Conservation (phyloP, 2,888 invertebrate genomes). For the Kuschelorhynchus macadamiae region DNA sequence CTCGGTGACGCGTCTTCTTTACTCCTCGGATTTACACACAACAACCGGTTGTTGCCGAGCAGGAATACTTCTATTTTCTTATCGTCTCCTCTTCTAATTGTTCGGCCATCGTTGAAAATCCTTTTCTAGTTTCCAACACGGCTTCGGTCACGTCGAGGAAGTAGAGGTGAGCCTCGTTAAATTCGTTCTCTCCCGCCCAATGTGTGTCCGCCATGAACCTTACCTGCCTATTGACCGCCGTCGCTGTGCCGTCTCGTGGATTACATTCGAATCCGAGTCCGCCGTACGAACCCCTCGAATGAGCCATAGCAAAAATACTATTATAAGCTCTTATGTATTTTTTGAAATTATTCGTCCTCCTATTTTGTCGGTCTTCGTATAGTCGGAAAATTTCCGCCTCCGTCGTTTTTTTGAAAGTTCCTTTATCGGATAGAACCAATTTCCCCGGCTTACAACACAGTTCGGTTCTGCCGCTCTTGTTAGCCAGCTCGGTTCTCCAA, state of each 20-base stretch:
- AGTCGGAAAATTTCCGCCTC: not conserved
- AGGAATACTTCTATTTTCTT: not conserved
- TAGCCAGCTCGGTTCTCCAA: not conserved
- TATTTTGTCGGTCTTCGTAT: not conserved
- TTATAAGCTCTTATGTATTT: not conserved
- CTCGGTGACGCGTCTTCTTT: not conserved
- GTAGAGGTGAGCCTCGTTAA: constrained; percentile 24
- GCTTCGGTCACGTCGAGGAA: constrained; percentile 15
- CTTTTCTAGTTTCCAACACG: not conserved
- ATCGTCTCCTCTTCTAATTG: not conserved
- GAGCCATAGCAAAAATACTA: constrained; percentile 5
- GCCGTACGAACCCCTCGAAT: not conserved
- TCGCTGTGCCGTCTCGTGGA: too few species aligned
- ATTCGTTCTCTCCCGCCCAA: not conserved
- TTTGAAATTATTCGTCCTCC: not conserved
- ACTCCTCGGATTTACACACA: not conserved
- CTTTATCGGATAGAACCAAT: not conserved
- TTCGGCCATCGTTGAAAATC: constrained; percentile 3
- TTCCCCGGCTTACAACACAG: not conserved
- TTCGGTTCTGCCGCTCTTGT: not conserved
- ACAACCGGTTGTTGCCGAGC: not conserved
- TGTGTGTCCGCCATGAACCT: constrained; percentile 14
- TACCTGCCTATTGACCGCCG: not conserved
- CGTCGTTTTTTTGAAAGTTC: not conserved
- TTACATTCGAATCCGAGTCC: too few species aligned